Evolutionary conservation across 35 echinoderm and acorn worm genomes (phyloP).

Genomic region (Heliocidaris erythrogramma): DNA sequence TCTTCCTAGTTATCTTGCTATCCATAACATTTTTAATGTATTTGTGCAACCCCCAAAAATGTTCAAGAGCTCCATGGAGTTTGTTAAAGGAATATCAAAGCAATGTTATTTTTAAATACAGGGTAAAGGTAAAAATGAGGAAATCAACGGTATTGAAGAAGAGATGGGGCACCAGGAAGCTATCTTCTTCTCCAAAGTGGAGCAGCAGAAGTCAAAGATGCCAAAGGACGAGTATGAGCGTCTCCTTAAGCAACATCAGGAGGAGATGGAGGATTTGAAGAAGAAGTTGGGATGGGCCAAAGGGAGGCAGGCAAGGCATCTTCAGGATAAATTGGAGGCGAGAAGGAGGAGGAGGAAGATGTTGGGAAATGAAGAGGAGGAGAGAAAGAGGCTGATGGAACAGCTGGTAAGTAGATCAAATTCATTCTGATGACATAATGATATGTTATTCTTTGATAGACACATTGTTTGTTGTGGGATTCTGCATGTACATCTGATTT

Average conservation of each 20-base stretch:
- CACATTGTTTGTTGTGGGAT: no score
- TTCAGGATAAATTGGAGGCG: slow-evolving; percentile 73
- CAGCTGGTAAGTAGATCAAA: slow-evolving; percentile 52
- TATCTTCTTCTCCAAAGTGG: slow-evolving; percentile 59
- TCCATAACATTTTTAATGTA: no score
- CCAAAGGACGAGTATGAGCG: slow-evolving; percentile 79
- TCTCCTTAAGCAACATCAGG: slow-evolving; percentile 69
- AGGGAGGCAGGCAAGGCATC: slow-evolving; percentile 64
- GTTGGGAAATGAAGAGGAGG: slow-evolving; percentile 63
- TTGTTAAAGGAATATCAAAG: no score
- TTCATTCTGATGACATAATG: no score
- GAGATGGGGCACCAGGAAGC: slow-evolving; percentile 67
- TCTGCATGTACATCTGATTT: no score
- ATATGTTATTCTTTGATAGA: no score
- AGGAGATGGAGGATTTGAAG: slow-evolving; percentile 74
- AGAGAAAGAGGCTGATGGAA: slow-evolving; percentile 60
- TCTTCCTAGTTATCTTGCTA: no score
- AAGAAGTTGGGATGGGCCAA: slow-evolving; percentile 52
- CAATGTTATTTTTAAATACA: not conserved
- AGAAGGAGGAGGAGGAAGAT: slow-evolving; percentile 52
- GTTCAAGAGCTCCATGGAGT: no score
- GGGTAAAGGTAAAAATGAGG: slow-evolving; percentile 44
- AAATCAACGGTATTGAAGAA: slow-evolving; percentile 58
- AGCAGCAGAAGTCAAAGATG: slow-evolving; percentile 52
- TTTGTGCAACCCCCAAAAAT: no score